Evolutionary conservation across 2,888 invertebrate species (phyloP), one percentile per base, ranked within the genome.

Genomic region (Aromia moschata): DNA sequence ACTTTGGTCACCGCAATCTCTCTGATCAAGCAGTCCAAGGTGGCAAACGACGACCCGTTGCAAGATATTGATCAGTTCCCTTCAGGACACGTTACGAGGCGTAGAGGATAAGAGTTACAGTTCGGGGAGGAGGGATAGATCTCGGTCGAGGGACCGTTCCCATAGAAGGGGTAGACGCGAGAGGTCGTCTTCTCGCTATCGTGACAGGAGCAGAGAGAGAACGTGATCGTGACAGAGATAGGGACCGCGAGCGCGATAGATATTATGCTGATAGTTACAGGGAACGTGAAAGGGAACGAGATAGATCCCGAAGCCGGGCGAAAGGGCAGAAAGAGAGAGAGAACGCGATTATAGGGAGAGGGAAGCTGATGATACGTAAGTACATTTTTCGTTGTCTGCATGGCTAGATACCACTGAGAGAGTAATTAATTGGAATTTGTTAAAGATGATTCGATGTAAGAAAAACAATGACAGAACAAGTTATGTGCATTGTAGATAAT

Each of bases 1-100:
- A 99, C 99, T 1, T 85, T 99, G 65, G 96, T 98, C 58, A 99
- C 99, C 0, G 99, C 99, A 4, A 98, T 99, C 74, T 97, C 98
- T 5, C 85, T 99, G 56, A 99, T 99, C 70, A 98, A 98, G 80
- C 98, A 98, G 84, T 98, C 98, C 55, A 81, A 77, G 52, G 93
- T 96, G 41, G 93, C 96, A 0, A 90, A 91, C 72, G 98, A 99
- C 81, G 99, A 99, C 79, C n/a, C 88, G 99, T 37, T 99, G 99
- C 84, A 97, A 98, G 83, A 98, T 98, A 71, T 83, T 99, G 55
- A 96, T 99, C 68, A 96, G 94, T 71, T 96, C 97, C 0, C 85
- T 99, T 1, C 78, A 77, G 58, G 98, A 99, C 79, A 98, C 98
- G 1, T 83, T 99, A 36, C 92, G 96, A 79, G 98, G 98, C 45